Evolutionary conservation across 2,797 vertebrate genomes (phyloP), one percentile per base, ranked within the genome.

Genomic region (Lates japonicus): DNA sequence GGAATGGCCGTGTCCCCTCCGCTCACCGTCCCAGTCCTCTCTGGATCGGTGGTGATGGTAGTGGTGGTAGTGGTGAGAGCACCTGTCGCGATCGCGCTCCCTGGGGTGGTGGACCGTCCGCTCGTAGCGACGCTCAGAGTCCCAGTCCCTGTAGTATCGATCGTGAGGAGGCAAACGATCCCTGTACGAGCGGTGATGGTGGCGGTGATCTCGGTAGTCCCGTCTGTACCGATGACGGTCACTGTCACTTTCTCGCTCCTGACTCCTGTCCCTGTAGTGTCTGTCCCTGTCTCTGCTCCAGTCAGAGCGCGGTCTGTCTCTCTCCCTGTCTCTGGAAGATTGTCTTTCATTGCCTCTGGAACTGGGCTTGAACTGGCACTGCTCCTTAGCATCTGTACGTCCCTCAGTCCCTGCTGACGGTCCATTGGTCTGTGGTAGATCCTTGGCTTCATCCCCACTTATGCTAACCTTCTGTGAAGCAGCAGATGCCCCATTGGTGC

Each of bases 251-350:
- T 95, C 93, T 33, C 91, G 90, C 12, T 95, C 94, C 74, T 92
- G 94, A 74, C 94, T 95, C 59, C 95, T 67, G 19, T 90, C 82
- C 22, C 92, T 87, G 49, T 96, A 95, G 0, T 93, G 89, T 73
- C 83, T 76, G 2, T 92, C 90, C 29, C 78, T 44, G 48, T 93
- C 90, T 87, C 86, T 88, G 86, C 87, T 84, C 33, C 79, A 64
- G 60, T 93, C 92, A 46, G 87, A 95, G 70, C 93, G 89, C 22
- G 79, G 83, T 4, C 94, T 91, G 4, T 89, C 86, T 61, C 91
- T 89, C 9, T 93, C 95, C 13, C 93, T 44, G 29, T 94, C 87
- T 84, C 89, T 41, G 39, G 84, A 90, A n/a, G 55, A 80, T 61
- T 66, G 83, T 55, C 85, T 80, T 31, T 92, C 91, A 33, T 72